phyloP scores from a whole-genome alignment of 2,797 vertebrate species.

The Poecilia velifera region DNA sequence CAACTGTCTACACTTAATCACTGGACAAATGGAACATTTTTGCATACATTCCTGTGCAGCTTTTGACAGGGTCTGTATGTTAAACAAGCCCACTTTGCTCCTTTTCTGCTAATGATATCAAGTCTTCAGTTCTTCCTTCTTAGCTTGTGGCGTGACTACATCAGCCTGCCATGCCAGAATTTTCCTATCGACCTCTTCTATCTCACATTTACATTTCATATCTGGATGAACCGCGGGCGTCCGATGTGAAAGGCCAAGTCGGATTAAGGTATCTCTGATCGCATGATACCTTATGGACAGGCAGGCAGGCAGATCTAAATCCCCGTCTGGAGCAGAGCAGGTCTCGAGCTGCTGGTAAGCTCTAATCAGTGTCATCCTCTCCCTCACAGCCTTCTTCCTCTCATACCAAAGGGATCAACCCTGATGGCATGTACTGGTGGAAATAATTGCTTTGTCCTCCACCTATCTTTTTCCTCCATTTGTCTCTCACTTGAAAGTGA shows the following conservation, averaged over 20 bases:
- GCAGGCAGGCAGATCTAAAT: constrained; percentile 71
- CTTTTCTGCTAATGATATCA: not conserved
- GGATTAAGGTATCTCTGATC: constrained; percentile 83
- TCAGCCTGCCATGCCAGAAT: constrained; percentile 64
- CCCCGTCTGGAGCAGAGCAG: constrained; percentile 74
- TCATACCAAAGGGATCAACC: constrained; percentile 69
- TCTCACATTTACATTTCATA: constrained; percentile 76
- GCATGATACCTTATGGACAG: constrained; percentile 60
- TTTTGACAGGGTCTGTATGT: not conserved
- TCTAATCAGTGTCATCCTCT: constrained; percentile 78
- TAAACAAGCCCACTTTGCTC: not conserved
- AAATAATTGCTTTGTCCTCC: constrained; percentile 79
- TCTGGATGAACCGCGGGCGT: constrained; percentile 57
- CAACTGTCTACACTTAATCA: not conserved
- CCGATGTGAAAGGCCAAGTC: constrained; percentile 74
- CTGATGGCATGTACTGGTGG: constrained; percentile 69
- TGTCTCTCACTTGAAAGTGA: constrained; percentile 54
- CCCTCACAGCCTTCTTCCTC: constrained; percentile 35
- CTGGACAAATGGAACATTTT: not conserved
- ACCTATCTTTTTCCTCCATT: constrained; percentile 44
- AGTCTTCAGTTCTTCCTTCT: constrained; percentile 6
- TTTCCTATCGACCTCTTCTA: constrained; percentile 67
- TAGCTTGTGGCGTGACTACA: constrained; percentile 57
- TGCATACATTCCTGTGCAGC: not conserved
- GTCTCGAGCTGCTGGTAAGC: constrained; percentile 72